Conservation (phyloP, 2,113 vertebrate genomes). For the Xiphorhynchus elegans region DNA sequence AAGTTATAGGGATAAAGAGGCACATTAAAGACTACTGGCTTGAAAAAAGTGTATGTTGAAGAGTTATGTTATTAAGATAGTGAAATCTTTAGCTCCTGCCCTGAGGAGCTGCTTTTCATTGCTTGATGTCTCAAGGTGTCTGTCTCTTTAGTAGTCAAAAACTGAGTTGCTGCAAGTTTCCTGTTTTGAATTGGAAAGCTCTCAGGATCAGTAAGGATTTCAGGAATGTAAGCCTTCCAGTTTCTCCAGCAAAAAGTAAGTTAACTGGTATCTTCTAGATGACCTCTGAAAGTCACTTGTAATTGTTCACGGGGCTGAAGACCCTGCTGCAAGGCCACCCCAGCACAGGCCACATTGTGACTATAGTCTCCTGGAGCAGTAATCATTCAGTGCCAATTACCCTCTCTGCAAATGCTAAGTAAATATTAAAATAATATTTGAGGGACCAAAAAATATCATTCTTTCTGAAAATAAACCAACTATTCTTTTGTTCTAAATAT, state of each 20-base stretch:
- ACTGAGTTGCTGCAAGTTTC: background rate
- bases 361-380: background rate
- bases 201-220: background rate
- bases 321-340: rapidly evolving
- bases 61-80: background rate
- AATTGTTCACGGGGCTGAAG: background rate
- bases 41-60: background rate
- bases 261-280: background rate
- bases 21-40: background rate
- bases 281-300: background rate
- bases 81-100: background rate
- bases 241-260: background rate
- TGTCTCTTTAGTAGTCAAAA: background rate
- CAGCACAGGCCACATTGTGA: rapidly evolving
- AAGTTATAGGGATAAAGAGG: background rate
- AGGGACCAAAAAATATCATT: background rate
- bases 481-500: background rate
- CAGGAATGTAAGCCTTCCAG: background rate
- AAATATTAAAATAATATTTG: background rate
- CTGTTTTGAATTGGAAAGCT: background rate
- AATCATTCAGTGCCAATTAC: background rate
- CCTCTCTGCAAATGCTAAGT: background rate
- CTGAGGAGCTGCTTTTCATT: background rate
- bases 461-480: background rate
- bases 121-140: background rate